Evolutionary conservation across 1,140 invertebrate species (phyloP), one percentile per base, ranked within the genome.

Genomic region (Augochlora pura): DNA sequence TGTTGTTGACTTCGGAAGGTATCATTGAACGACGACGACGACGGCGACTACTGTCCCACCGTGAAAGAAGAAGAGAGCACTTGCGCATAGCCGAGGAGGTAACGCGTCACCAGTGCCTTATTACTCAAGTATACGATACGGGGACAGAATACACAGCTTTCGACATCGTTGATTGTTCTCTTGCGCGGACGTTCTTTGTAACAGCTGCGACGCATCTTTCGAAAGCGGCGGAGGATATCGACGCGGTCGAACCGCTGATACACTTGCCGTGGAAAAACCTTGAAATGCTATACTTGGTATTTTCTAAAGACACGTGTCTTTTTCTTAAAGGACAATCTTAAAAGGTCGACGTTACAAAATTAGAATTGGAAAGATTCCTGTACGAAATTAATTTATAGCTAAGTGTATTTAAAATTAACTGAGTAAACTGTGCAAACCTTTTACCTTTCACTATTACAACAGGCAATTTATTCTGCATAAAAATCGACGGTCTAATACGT

Each of bases 11-110:
- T 54, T 82, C 49, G 42, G 62, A 60, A 64, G 71, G 74, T 74
- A 87, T 87, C 88, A 86, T 89, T 88, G 87, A 86, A 85, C 84
- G 89, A 89, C 79, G 87, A 46, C 77, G 86, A 84, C 88, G 78
- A 86, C 87, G 81, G 83, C 69, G 57, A 73, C 60, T 57, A 46
- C 49, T 12, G 54, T 80, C 64, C 21, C 25, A 18, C 27, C 18
- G 14, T 46, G 27, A 23, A 64, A 25, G 46, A 64, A n/a, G 60
- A 38, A 25, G 7, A 57, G 14, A 6, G n/a, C 21, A 5, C 16
- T 5, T 57, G 2, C 75, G 64, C 57, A 66, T 32, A 52, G 32
- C 32, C 21, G 59, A 73, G 84, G 77, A 60, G 60, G 52, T 59
- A 32, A 60, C 27, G 60, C 27, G 25, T 69, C 81, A 60, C 12